These are phyloP conservation scores for Diplodus puntazzo DNA, from an alignment of 2,797 vertebrate species.

Conservation along the genomic window DNA sequence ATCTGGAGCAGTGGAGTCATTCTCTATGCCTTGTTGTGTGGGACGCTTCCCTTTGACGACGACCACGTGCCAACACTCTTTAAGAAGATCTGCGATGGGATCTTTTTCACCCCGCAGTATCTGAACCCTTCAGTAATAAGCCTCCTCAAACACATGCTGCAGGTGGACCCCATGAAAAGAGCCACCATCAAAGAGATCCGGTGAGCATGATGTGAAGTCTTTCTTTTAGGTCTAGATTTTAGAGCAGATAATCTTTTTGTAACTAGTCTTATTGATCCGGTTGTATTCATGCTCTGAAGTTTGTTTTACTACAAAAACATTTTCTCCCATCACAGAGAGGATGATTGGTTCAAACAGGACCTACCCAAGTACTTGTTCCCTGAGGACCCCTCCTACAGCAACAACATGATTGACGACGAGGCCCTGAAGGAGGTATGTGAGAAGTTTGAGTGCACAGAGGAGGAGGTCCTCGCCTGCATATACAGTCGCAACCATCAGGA, in stretches of 20 bases:
- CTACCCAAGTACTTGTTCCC: slow-evolving; percentile 98
- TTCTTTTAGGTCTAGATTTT: neutral
- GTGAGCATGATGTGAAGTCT: slow-evolving; percentile 75
- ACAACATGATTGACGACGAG: slow-evolving; percentile 98
- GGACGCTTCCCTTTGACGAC: slow-evolving; percentile 97
- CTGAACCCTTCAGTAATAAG: slow-evolving; percentile 93
- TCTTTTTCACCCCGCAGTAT: slow-evolving; percentile 98
- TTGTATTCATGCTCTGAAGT: neutral
- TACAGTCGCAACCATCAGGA: slow-evolving; percentile 97
- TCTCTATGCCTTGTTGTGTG: slow-evolving; percentile 97
- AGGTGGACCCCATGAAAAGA: slow-evolving; percentile 99
- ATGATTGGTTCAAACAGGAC: slow-evolving; percentile 98
- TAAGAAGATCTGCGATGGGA: slow-evolving; percentile 99
- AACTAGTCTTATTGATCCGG: neutral
- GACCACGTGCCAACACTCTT: slow-evolving; percentile 99
- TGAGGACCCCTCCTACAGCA: slow-evolving; percentile 96
- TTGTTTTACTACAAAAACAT: neutral
- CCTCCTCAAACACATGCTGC: slow-evolving; percentile 98
- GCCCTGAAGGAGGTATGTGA: slow-evolving; percentile 98
- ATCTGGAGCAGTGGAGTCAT: slow-evolving; percentile 99
- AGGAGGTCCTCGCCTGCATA: slow-evolving; percentile 95
- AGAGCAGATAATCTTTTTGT: neutral
- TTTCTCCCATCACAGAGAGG: slow-evolving; percentile 86
- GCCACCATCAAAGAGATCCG: slow-evolving; percentile 98
- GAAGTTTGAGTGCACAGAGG: slow-evolving; percentile 97